Percentiles rank a stretch among this genome's conserved stretches.
phyloP scores from a whole-genome alignment of 2,797 vertebrate genomes.

The Sphenodon punctatus region DNA sequence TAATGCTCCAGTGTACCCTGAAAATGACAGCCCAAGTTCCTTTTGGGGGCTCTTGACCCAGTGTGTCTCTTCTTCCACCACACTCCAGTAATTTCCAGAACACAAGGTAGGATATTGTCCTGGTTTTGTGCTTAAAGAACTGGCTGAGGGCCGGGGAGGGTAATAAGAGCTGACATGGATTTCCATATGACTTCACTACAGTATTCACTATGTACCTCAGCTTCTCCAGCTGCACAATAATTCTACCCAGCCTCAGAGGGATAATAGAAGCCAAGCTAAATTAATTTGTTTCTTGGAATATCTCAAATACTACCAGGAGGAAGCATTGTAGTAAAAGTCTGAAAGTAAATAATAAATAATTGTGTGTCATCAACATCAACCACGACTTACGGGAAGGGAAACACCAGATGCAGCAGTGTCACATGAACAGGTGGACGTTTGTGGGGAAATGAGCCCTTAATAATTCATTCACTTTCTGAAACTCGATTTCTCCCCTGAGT shows the following conservation, averaged over 20 bases:
- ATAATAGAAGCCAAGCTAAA: too few relatives aligned
- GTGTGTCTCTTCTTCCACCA: background rate
- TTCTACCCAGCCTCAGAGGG: background rate
- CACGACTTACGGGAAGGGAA: background rate
- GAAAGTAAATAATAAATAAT: background rate
- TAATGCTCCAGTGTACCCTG: background rate
- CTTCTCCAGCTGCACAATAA: background rate
- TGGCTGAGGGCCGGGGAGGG: too few relatives aligned
- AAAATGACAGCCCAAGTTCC: background rate
- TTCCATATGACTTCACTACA: background rate
- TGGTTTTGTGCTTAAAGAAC: background rate
- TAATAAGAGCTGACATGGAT: too few relatives aligned
- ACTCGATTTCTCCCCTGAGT: background rate
- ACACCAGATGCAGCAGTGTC: background rate
- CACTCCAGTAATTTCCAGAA: background rate
- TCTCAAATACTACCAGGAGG: background rate
- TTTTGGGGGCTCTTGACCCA: background rate
- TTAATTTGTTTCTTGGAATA: background rate
- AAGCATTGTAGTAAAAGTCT: background rate
- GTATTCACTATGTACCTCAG: too few relatives aligned
- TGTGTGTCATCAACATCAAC: background rate
- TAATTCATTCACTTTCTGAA: background rate
- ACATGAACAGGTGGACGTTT: background rate
- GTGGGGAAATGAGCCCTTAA: background rate
- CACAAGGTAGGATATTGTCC: background rate